These are phyloP conservation scores for Argyra leucocephala DNA, from an alignment of 2,888 invertebrate species.

Conservation along the genomic window DNA sequence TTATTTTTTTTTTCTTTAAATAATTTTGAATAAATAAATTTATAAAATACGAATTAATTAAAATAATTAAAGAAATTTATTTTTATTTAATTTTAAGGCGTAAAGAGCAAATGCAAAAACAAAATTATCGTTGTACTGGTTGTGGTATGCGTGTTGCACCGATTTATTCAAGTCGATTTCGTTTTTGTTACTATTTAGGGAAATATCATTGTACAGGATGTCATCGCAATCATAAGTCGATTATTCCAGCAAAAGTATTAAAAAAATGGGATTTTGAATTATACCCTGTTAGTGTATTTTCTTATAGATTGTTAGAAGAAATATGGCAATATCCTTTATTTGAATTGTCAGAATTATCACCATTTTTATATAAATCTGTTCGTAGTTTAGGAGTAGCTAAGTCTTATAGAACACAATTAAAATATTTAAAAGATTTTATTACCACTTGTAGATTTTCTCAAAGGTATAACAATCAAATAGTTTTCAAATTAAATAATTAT, in stretches of 20 bases:
- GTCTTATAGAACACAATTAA: slow-evolving; percentile 55
- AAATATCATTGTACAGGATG: slow-evolving; percentile 80
- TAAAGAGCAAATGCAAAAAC: slow-evolving; percentile 55
- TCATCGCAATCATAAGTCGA: slow-evolving; percentile 64
- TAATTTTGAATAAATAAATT: not conserved
- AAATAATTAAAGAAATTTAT: not conserved
- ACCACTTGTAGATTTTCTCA: slow-evolving; percentile 57
- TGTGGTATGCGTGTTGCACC: slow-evolving; percentile 71
- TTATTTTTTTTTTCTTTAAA: slow-evolving; percentile 12
- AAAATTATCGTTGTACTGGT: slow-evolving; percentile 72
- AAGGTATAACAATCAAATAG: slow-evolving; percentile 42
- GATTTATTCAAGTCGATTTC: slow-evolving; percentile 61
- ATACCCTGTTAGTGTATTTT: slow-evolving; percentile 74
- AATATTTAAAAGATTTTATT: slow-evolving; percentile 61
- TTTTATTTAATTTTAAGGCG: slow-evolving; percentile 44
- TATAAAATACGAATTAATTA: not conserved
- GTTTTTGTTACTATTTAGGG: slow-evolving; percentile 75
- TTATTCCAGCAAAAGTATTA: slow-evolving; percentile 60
- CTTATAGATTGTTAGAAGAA: slow-evolving; percentile 63
- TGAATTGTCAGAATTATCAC: slow-evolving; percentile 61
- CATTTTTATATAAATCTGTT: slow-evolving; percentile 54
- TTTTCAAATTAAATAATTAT: slow-evolving; percentile 24
- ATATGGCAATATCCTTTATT: slow-evolving; percentile 71
- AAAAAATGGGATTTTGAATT: slow-evolving; percentile 47
- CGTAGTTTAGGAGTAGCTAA: slow-evolving; percentile 53